Base-by-base conservation (phyloP, 2,113 vertebrate genomes). In the Plecturocebus donacophilus region DNA sequence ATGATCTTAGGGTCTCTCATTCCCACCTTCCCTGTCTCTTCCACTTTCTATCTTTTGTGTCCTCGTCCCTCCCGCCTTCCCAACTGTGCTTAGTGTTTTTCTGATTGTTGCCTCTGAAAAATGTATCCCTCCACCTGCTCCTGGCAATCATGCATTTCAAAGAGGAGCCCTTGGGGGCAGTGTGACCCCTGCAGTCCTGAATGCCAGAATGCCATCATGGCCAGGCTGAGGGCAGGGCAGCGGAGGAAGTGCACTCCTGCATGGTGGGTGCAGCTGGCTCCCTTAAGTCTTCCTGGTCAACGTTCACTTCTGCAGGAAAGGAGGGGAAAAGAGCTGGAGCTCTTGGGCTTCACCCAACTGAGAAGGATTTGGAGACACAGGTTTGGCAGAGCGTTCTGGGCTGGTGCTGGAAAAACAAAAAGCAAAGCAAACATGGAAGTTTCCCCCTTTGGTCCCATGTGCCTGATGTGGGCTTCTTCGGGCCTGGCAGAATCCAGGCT, bases 321-420 rank as follows among this genome's bases (percentile, higher is more conserved):
- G 32, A 64, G 61, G 27, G 83, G 49, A 71, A 47, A 84, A 49
- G 11, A 68, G 54, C 1, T 3, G 0, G 83, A 42, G 25, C 10
- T 87, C 21, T 73, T 49, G 71, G 66, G 84, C 64, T 88, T 40
- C 32, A 32, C 79, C 45, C 88, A 94, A 20, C 35, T 84, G 90
- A 73, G 76, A 76, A 81, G 87, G 56, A 75, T 87, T 79, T 83
- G 73, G 68, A n/a, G 38, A 40, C 12, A 47, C 4, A n/a, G 75
- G 81, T 80, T 88, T 87, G 77, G 66, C 42, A 52, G 66, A 30
- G 2, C 14, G 58, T 73, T 49, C 77, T 82, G 68, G 77, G n/a
- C 54, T 52, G 49, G 47, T 45, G 49, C 85, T 88, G 52, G 70
- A 52, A 23, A 64, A 87, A 83, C 52, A 90, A 40, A 90, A 54